phyloP scores from a whole-genome alignment of 2,113 vertebrate genomes.

The Otus sunia region DNA sequence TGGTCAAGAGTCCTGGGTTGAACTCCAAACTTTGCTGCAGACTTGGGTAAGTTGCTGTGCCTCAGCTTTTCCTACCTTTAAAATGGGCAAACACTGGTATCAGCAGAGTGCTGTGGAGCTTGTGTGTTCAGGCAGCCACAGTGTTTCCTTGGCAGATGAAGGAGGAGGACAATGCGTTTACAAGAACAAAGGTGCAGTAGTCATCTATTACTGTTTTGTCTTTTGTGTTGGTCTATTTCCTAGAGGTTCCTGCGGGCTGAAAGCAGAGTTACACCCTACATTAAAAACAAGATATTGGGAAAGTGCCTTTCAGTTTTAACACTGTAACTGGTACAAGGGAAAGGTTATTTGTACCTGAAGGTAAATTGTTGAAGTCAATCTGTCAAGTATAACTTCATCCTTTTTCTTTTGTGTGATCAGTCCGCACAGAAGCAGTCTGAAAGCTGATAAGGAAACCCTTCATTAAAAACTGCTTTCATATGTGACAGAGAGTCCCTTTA shows the following conservation, averaged over 20 bases:
- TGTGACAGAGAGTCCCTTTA: neutral
- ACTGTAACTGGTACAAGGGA: neutral
- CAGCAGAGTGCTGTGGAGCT: neutral
- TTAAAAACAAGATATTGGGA: neutral
- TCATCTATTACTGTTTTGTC: neutral
- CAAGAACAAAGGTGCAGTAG: slow-evolving; percentile 5
- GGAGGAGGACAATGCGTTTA: neutral
- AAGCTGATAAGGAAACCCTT: neutral
- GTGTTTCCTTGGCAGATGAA: neutral
- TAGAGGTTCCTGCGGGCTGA: neutral
- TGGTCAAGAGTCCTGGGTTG: neutral
- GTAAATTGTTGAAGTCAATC: neutral
- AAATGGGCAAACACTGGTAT: neutral
- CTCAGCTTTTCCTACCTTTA: slow-evolving; percentile 8
- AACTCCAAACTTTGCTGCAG: neutral
- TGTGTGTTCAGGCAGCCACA: neutral
- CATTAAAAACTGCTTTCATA: neutral
- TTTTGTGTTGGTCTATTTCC: neutral
- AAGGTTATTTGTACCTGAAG: neutral
- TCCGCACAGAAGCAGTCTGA: neutral
- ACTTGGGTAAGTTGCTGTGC: slow-evolving; percentile 34
- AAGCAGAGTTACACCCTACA: neutral
- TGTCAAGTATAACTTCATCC: neutral
- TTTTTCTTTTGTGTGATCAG: neutral
- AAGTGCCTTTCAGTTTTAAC: neutral